Evolutionary conservation across 2,797 vertebrate genomes (phyloP).

Genomic region (Leuciscus waleckii): DNA sequence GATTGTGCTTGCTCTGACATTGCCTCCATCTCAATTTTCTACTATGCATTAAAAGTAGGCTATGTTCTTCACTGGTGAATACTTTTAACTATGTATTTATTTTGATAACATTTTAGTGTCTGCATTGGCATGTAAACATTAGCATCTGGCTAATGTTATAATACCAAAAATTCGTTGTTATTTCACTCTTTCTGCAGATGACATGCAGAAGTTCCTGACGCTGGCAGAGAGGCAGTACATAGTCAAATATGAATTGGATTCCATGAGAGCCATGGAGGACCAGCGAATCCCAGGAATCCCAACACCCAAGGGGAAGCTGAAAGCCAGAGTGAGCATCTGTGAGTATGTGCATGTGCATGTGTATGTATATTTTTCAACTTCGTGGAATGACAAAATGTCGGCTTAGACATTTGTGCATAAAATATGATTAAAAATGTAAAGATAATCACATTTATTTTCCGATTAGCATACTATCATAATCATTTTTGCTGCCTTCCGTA

Average conservation of each 20-base stretch:
- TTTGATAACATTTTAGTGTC: background rate
- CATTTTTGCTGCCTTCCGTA: background rate
- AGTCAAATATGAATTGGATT: slow-evolving; percentile 79
- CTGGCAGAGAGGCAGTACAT: slow-evolving; percentile 81
- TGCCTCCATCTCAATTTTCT: background rate
- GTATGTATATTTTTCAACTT: background rate
- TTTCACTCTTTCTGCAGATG: slow-evolving; percentile 67
- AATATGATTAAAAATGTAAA: background rate
- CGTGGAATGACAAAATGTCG: background rate
- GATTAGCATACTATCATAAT: background rate
- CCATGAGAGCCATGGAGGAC: slow-evolving; percentile 73
- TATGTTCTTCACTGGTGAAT: background rate
- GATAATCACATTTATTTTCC: background rate
- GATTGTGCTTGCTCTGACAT: background rate
- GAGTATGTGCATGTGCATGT: slow-evolving; percentile 61
- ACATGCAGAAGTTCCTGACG: slow-evolving; percentile 80
- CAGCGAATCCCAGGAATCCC: slow-evolving; percentile 77
- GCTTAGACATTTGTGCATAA: background rate
- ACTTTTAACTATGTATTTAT: background rate
- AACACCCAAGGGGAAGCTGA: slow-evolving; percentile 65
- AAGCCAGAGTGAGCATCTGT: slow-evolving; percentile 78
- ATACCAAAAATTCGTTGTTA: background rate
- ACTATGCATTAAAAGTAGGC: background rate
- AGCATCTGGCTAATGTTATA: background rate
- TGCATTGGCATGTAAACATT: background rate